phyloP scores from a whole-genome alignment of 2,888 invertebrate genomes.

The Bellardia bayeri region DNA sequence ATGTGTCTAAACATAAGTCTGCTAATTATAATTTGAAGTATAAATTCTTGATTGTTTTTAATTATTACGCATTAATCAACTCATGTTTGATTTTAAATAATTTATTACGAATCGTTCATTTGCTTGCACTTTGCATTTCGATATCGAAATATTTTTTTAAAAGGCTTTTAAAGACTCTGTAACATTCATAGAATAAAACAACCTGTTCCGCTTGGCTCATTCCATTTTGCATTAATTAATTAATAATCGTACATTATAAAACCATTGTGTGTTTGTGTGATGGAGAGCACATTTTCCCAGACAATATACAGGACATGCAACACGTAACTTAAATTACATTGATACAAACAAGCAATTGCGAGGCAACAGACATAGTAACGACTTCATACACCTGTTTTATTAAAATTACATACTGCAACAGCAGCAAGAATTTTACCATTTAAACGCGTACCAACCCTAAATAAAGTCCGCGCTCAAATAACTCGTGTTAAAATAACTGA shows the following conservation, averaged over 20 bases:
- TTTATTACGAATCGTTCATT: background rate
- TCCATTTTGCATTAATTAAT: conserved; percentile 25
- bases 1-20: too few relatives aligned
- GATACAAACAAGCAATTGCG: background rate
- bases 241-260: background rate
- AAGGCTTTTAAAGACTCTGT: background rate
- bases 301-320: conserved; percentile 27
- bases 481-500: conserved; percentile 46
- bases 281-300: background rate
- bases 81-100: too few relatives aligned
- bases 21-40: too few relatives aligned
- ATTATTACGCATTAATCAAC: too few relatives aligned
- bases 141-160: background rate
- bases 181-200: conserved; percentile 19
- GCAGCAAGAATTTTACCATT: conserved; percentile 20
- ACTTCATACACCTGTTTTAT: conserved; percentile 54
- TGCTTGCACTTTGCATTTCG: conserved; percentile 9
- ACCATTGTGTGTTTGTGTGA: too few relatives aligned
- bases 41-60: too few relatives aligned
- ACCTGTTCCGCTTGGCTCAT: conserved; percentile 57
- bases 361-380: background rate
- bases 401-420: conserved; percentile 3
- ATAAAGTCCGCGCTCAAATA: conserved; percentile 44
- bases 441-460: conserved; percentile 37
- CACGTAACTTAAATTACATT: conserved; percentile 15